Base-by-base conservation (phyloP, 2,888 invertebrate genomes). In the Drosophila suboccidentalis region DNA sequence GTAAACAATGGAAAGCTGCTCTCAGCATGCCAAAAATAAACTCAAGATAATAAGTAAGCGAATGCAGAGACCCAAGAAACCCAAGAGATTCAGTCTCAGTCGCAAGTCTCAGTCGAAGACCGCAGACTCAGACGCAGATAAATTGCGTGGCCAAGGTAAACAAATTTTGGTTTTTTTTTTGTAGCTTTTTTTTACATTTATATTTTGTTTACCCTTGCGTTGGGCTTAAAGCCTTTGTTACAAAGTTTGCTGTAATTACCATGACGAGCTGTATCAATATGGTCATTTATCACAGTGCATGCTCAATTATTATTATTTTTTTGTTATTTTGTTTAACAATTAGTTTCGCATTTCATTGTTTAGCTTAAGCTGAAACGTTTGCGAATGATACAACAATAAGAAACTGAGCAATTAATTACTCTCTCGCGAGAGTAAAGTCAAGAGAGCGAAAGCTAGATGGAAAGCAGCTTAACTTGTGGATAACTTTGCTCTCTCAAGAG, bases 71-170 rank as follows among this genome's bases (percentile, higher is more conserved):
- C 61, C 49, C 15, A 51, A 10, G 13, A 60, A 32, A 36, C 36
- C 11, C 26, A 32, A 22, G 50, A 60, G 19, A 44, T n/a, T 36
- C 32, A 41, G 66, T 17, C 38, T 36, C 32, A 39, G 66, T 22
- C 38, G 13, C 22, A 41, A 41, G 41, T 19, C 15, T 10, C 4
- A 44, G n/a, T 32, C 41, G 11, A 22, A 22, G 51, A 17, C 49
- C 55, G n/a, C 22, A 22, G 51, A 26, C 49, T 22, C 61, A 65
- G 76, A 60, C 80, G 49, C 64, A 50, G 75, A 75, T 79, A 79
- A 79, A 75, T 77, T 65, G 80, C 65, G 65, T 64, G 76, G 71
- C 70, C 76, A 77, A 77, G 76, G 76, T 77, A 77, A 77, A 77
- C 76, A 77, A 76, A 76, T 64, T 32, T 63, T 41, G 10, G 13